Base-by-base conservation (phyloP, 2,797 vertebrate genomes). In the Trichosurus vulpecula region DNA sequence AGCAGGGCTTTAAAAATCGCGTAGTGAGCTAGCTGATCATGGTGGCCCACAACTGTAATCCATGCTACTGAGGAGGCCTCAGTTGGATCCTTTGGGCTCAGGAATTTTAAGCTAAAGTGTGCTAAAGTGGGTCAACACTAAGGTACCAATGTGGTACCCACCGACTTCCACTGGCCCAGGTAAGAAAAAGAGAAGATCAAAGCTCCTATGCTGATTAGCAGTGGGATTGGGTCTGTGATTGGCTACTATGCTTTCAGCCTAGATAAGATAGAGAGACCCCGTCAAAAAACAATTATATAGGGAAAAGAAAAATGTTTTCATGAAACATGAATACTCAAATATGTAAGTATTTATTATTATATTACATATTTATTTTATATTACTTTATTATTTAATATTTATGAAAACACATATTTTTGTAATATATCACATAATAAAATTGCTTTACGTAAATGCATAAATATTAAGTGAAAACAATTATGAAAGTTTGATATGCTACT, bases 1-100 rank as follows among this genome's bases (percentile, higher is more conserved):
- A 90, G 54, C 55, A 93, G 93, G 94, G 91, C 92, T 57, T 94
- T 91, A 93, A 52, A 94, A 93, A 91, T 92, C 0, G 14, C 41
- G 27, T 51, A 47, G 41, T 87, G 41, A 87, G n/a, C 22, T 47
- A 87, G n/a, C 22, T 47, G 22, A n/a, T 6, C 3, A 27, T 81
- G n/a, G 74, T 47, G 74, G 30, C 41, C 74, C 8, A 81, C 22
- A 81, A 22, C 41, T 47, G 74, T 27, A 87, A 47, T 51, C 41
- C 41, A 11, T 4, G 0, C 51, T 87, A 87, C 41, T 11, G 22
- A 87, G 25, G 41, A 87, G 74, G 41, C 25, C 51, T n/a, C n/a
- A n/a, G 74, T 87, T 87, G 41, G 22, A 87, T 51, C 41, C 9
- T 10, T 27, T 87, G 74, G 25, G 74, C 25, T 51, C 41, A 51